Evolutionary conservation across 2,113 vertebrate species (phyloP).

Genomic region (Myocastor coypus): DNA sequence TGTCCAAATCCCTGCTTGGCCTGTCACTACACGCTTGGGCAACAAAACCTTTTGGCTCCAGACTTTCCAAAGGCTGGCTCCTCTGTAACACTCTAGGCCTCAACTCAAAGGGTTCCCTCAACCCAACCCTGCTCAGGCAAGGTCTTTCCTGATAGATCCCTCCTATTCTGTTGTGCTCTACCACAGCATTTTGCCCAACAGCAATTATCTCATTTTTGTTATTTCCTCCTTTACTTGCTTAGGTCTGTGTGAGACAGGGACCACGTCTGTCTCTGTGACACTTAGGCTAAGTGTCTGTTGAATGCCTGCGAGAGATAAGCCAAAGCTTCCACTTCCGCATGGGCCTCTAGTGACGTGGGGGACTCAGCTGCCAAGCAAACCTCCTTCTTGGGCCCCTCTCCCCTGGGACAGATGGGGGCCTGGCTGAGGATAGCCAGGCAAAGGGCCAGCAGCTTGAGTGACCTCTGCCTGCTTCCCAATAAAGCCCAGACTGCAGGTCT

Average conservation of each 20-base stretch:
- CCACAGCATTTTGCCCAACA: neutral
- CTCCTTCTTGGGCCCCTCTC: neutral
- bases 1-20: neutral
- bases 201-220: neutral
- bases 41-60: neutral
- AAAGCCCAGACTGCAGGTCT: constrained; percentile 55
- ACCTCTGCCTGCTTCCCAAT: constrained; percentile 10
- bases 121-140: neutral
- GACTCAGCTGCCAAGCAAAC: neutral
- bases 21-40: neutral
- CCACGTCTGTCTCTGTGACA: neutral
- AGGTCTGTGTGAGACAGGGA: neutral
- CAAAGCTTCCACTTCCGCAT: neutral
- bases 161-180: neutral
- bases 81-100: neutral
- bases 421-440: constrained; percentile 19
- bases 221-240: neutral
- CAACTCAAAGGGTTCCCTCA: neutral
- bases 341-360: neutral
- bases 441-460: neutral
- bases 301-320: neutral
- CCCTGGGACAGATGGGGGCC: neutral
- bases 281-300: neutral
- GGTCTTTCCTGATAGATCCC: no score
- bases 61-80: neutral